Percentiles rank a stretch among this genome's conserved stretches.
These are phyloP conservation scores for Batillaria attramentaria DNA, from an alignment of 1,140 invertebrate genomes.

Conservation along the genomic window DNA sequence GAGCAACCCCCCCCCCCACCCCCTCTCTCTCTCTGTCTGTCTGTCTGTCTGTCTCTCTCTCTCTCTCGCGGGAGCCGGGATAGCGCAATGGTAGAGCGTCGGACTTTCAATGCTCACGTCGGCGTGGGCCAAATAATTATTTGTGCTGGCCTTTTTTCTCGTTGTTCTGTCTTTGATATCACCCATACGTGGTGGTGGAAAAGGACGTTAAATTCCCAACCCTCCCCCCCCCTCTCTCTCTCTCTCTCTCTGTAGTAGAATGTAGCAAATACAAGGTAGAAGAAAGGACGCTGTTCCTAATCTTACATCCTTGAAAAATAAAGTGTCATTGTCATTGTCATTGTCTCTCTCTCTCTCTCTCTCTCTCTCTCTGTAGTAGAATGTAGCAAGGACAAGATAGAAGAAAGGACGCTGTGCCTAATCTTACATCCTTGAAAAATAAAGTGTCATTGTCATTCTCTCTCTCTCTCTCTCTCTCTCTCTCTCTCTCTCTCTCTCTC, in stretches of 20 bases:
- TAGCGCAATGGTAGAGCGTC: too few relatives aligned
- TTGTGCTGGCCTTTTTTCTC: too few relatives aligned
- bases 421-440: too few relatives aligned
- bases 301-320: too few relatives aligned
- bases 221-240: not conserved
- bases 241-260: conserved; percentile 11
- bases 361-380: not conserved
- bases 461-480: not conserved
- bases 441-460: not conserved
- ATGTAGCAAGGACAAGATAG: too few relatives aligned
- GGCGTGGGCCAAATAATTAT: too few relatives aligned
- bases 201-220: not conserved
- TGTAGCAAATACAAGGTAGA: too few relatives aligned
- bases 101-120: too few relatives aligned
- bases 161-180: not conserved
- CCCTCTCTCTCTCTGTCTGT: conserved; percentile 7
- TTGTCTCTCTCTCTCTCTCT: not conserved
- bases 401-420: too few relatives aligned
- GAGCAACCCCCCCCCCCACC: not conserved
- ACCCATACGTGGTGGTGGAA: too few relatives aligned
- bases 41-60: not conserved
- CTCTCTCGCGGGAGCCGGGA: too few relatives aligned
- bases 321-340: not conserved
- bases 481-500: not conserved
- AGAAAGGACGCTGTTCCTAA: too few relatives aligned